Evolutionary conservation across 2,113 vertebrate genomes (phyloP), one percentile per base, ranked within the genome.

Genomic region (Emydura subglobosa): DNA sequence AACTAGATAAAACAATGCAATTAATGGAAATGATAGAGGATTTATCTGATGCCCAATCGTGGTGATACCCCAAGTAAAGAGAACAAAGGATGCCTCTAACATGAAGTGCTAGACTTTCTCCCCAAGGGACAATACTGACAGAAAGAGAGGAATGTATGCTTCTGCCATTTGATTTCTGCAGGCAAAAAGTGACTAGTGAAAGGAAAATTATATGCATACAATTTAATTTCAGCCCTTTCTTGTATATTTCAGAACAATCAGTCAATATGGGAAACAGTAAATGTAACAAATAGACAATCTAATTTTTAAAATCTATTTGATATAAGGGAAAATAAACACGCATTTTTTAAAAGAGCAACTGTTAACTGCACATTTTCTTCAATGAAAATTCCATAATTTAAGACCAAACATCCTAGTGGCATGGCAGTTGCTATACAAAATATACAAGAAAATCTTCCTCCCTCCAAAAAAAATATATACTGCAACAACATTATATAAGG

Each of bases 61-160:
- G 96, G 87, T 0, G 5, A 85, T 94, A 85, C 53, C 78, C 57
- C 81, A 94, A 95, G 93, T 95, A 89, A 94, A 90, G 91, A 96
- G 95, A 97, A 98, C 97, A 97, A 98, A 98, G 96, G 96, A 95
- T 88, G 91, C 86, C 72, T 91, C 90, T 90, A 86, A 92, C 91
- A 83, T 50, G 79, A 96, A 59, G 95, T 91, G 94, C 84, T 94
- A 55, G 44, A 91, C 94, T 97, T 94, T 83, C 90, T 95, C 96
- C 95, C 91, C 90, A 85, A 97, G 96, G 95, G 95, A 93, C 93
- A 96, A 97, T 97, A 95, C 29, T 93, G 90, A 34, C 94, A 94
- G 95, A 91, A 85, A 86, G 82, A 57, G 19, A 94, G 96, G 94
- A 95, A 96, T 96, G 91, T 85, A 72, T 89, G 86, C 90, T 96